These are phyloP conservation scores for Champsocephalus gunnari DNA, from an alignment of 2,797 vertebrate species.

Conservation along the genomic window DNA sequence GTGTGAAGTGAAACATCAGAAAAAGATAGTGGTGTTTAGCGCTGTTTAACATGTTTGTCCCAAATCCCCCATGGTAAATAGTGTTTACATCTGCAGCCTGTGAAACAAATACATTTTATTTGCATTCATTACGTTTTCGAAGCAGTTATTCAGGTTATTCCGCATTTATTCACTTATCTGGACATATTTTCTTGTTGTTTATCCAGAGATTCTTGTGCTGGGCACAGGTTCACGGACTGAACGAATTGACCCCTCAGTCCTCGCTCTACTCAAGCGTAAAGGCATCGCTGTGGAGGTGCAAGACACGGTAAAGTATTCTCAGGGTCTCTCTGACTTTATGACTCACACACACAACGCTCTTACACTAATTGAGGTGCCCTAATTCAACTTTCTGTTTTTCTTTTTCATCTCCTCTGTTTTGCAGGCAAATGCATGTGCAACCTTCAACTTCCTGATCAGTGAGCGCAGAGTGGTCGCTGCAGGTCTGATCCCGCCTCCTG, in stretches of 20 bases:
- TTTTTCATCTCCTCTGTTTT: slow-evolving; percentile 25
- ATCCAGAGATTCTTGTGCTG: slow-evolving; percentile 93
- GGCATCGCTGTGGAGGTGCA: slow-evolving; percentile 94
- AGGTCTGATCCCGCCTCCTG: slow-evolving; percentile 90
- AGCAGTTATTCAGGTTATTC: background rate
- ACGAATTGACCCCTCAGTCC: slow-evolving; percentile 80
- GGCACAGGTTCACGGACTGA: slow-evolving; percentile 90
- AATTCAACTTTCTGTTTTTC: background rate
- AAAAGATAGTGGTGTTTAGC: background rate
- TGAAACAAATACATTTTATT: background rate
- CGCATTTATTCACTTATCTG: too few relatives aligned
- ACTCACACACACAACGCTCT: background rate
- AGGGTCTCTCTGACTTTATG: background rate
- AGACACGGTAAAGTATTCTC: slow-evolving; percentile 88
- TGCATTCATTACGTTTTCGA: too few relatives aligned
- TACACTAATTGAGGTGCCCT: background rate
- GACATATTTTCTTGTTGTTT: background rate
- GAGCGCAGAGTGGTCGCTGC: slow-evolving; percentile 89
- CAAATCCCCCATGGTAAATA: background rate
- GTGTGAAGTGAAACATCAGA: background rate
- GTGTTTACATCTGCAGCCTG: background rate
- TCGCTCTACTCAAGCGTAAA: slow-evolving; percentile 85
- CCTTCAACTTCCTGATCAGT: slow-evolving; percentile 93
- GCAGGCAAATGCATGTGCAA: slow-evolving; percentile 95
- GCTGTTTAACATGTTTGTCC: background rate